Base-by-base conservation (phyloP, 2,113 vertebrate species). In the Paralichthys olivaceus region DNA sequence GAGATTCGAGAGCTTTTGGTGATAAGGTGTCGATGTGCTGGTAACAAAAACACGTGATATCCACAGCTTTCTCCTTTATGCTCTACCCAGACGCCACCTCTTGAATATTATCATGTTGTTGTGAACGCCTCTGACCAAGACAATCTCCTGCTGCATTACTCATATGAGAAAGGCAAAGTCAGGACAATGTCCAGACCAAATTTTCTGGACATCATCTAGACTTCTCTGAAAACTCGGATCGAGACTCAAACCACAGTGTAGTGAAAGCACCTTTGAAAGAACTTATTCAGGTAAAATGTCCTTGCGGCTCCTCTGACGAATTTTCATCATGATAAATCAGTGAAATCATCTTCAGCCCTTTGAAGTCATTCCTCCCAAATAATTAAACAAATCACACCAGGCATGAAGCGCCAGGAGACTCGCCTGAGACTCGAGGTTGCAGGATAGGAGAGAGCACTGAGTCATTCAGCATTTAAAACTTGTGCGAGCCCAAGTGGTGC, bases 371-470 rank as follows among this genome's bases (percentile, higher is more conserved):
- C 57, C 29, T 69, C 68, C 12, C 66, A 88, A 84, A 85, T 85
- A 77, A 87, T 91, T 88, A 69, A 90, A 90, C 75, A 86, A 85
- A 80, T 81, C 15, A 81, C 70, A 74, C 14, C 55, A 69, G 77
- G 58, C 64, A 43, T 68, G 22, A 82, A 62, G 74, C 67, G 74
- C 71, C 66, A 72, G 17, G 71, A 81, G 85, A 85, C 66, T 65
- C 79, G 77, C 69, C 87, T 69, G 77, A 84, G 76, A 80, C 37
- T 69, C 59, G 49, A 71, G 68, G 72, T 59, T 84, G 60, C 62
- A 60, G 58, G 61, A 57, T 81, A 71, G 51, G 69, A 67, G 60
- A 53, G 77, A 72, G 67, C 67, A 83, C 62, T 76, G 78, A 90
- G 71, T 78, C 72, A 63, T 64, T 81, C 56, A 72, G 72, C 72